Conservation (phyloP, 1,140 invertebrate genomes). For the Drosophila sp. region DNA sequence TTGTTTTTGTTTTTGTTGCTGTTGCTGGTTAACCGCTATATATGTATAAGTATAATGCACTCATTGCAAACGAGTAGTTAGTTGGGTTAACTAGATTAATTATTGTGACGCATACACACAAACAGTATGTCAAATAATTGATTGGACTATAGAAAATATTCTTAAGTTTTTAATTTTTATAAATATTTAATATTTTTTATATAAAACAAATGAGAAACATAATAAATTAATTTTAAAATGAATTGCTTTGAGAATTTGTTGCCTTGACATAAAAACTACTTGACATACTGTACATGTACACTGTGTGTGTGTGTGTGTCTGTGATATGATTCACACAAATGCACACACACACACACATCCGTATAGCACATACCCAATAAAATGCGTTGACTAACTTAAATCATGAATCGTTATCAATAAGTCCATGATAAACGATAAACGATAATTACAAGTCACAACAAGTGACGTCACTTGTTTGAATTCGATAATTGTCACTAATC, state of each 20-base stretch:
- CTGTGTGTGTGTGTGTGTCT: conserved; percentile 7
- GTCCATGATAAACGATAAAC: conserved; percentile 22
- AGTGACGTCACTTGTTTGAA: conserved; percentile 56
- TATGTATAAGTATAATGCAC: conserved; percentile 11
- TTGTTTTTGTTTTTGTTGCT: conserved; percentile 23
- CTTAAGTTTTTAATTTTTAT: too few species aligned
- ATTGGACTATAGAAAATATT: background rate
- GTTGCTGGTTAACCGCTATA: conserved; percentile 37
- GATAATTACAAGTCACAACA: conserved; percentile 13
- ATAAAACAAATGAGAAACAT: too few species aligned
- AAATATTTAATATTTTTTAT: too few species aligned
- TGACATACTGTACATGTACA: background rate
- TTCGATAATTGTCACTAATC: conserved; percentile 18
- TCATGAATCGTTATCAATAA: conserved; percentile 19
- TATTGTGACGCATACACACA: conserved; percentile 56
- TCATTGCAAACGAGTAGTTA: conserved; percentile 27
- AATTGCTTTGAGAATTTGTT: too few species aligned
- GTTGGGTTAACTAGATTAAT: conserved; percentile 46
- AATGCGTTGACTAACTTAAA: conserved; percentile 18
- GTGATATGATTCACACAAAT: conserved; percentile 35
- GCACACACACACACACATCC: conserved; percentile 8
- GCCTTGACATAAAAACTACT: too few species aligned
- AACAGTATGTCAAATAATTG: background rate
- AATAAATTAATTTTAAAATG: too few species aligned
- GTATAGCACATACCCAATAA: background rate